A percentile compares a stretch with the other conserved stretches of the same genome.
Evolutionary conservation across 1,140 invertebrate species (phyloP).

Genomic region (Notospermus geniculatus): DNA sequence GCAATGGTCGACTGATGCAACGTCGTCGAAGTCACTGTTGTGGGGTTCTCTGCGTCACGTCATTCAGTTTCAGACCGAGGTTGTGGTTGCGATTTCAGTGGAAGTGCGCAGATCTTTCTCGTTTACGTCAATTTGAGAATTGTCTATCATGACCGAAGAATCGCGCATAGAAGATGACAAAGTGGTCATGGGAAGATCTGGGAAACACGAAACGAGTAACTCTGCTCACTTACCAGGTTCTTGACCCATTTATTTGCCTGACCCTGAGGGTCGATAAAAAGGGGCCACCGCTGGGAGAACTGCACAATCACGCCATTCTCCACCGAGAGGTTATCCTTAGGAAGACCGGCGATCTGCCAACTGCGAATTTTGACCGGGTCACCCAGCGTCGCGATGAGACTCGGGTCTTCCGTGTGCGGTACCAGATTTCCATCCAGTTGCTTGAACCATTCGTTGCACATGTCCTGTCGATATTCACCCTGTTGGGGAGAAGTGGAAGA

Average conservation of each 20-base stretch:
- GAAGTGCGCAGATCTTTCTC: too few relatives aligned
- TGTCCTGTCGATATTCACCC: constrained; percentile 52
- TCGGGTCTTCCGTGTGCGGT: constrained; percentile 49
- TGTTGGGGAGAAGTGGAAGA: constrained; percentile 19
- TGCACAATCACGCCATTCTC: constrained; percentile 58
- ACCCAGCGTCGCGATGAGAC: constrained; percentile 45
- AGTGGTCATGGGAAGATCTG: too few relatives aligned
- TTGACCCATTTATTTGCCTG: constrained; percentile 59
- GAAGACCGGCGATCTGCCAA: constrained; percentile 57
- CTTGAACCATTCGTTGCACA: constrained; percentile 48
- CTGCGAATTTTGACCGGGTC: constrained; percentile 56
- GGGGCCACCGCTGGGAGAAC: constrained; percentile 53
- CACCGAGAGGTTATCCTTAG: constrained; percentile 56
- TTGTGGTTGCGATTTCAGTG: too few relatives aligned
- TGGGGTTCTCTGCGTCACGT: too few relatives aligned
- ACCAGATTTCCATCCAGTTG: constrained; percentile 47
- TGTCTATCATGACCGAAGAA: too few relatives aligned
- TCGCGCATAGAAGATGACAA: too few relatives aligned
- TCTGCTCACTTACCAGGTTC: constrained; percentile 45
- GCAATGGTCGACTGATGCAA: too few relatives aligned
- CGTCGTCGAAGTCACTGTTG: too few relatives aligned
- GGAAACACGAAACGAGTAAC: too few relatives aligned
- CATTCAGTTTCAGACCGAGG: too few relatives aligned
- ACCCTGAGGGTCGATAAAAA: constrained; percentile 59
- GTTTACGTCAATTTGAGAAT: too few relatives aligned